Conservation (phyloP, 1,140 invertebrate genomes). For the Drosophila asahinai region DNA sequence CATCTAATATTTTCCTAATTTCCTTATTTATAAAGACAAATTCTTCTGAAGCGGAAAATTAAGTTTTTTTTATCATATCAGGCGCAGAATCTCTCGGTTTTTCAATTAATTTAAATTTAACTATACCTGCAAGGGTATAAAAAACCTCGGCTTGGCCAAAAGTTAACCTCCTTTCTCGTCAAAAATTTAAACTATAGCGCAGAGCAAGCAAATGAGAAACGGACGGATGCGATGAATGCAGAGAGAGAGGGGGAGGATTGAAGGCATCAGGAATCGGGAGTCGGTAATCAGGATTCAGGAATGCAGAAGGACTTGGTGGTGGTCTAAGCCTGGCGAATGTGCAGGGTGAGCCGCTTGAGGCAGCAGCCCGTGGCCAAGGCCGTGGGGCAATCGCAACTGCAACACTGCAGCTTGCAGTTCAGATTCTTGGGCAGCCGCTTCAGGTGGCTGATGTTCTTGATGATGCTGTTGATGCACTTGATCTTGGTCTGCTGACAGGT, state of each 20-base stretch:
- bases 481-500: constrained; percentile 57
- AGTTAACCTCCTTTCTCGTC: background rate
- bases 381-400: constrained; percentile 64
- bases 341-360: constrained; percentile 75
- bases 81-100: background rate
- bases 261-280: constrained; percentile 19
- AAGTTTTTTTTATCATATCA: too few relatives aligned
- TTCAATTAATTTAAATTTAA: background rate
- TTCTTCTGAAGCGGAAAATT: background rate
- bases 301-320: background rate
- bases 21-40: background rate
- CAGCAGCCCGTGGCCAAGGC: constrained; percentile 54
- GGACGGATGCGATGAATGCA: constrained; percentile 37
- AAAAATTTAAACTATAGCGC: constrained; percentile 30
- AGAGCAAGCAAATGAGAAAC: constrained; percentile 80
- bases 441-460: constrained; percentile 73
- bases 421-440: constrained; percentile 70
- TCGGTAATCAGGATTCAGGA: constrained; percentile 10
- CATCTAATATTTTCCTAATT: background rate
- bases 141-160: constrained; percentile 6
- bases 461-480: constrained; percentile 76
- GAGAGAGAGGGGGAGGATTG: constrained; percentile 21
- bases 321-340: constrained; percentile 64
- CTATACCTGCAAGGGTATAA: constrained; percentile 9
- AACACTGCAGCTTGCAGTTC: constrained; percentile 71